Conservation (phyloP, 2,797 vertebrate genomes). For the Limosa lapponica region DNA sequence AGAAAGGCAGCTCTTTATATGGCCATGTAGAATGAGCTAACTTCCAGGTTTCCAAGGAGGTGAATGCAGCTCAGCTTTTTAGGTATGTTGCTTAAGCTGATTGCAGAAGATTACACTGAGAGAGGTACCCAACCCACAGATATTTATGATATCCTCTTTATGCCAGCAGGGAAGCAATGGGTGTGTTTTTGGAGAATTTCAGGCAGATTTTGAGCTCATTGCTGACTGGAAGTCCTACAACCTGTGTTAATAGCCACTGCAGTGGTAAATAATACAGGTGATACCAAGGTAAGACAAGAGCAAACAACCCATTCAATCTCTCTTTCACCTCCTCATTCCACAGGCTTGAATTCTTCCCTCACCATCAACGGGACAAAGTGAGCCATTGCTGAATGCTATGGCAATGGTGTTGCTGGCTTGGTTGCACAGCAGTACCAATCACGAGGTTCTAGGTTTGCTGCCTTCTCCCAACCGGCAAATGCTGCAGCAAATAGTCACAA, state of each 20-base stretch:
- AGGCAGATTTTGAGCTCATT: neutral
- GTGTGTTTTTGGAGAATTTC: neutral
- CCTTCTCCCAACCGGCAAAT: neutral
- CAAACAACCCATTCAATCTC: neutral
- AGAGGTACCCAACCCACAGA: neutral
- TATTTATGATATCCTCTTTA: neutral
- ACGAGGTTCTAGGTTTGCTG: neutral
- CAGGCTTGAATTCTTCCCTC: neutral
- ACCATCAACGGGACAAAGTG: neutral
- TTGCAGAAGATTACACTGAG: neutral
- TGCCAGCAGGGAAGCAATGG: neutral
- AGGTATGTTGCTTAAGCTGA: neutral
- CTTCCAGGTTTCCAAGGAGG: neutral
- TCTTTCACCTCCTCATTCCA: neutral
- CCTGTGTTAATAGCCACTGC: neutral
- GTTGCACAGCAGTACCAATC: neutral
- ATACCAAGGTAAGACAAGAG: neutral
- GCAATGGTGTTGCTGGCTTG: neutral
- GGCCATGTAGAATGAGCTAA: neutral
- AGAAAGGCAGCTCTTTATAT: neutral
- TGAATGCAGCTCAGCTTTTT: neutral
- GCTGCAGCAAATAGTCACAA: neutral
- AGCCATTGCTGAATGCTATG: neutral
- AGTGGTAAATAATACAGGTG: neutral
- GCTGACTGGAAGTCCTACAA: neutral